These are phyloP conservation scores for Trichonephila inaurata DNA, from an alignment of 1,140 invertebrate species.

Conservation along the genomic window DNA sequence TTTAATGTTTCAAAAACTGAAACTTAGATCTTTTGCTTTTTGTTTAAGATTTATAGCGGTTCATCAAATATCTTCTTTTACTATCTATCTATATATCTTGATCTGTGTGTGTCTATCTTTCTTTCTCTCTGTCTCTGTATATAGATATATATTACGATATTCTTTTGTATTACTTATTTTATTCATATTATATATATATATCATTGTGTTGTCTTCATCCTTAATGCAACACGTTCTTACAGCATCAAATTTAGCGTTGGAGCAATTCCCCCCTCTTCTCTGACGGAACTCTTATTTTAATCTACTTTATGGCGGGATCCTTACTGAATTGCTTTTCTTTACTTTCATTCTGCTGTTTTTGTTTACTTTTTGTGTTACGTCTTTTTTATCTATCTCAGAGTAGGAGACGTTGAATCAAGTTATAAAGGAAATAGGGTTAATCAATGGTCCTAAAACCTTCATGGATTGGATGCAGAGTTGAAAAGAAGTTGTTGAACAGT, in stretches of 20 bases:
- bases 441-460: conserved; percentile 62
- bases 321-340: conserved; percentile 58
- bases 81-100: not conserved
- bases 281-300: conserved; percentile 64
- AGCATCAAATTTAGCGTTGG: conserved; percentile 58
- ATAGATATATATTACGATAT: not conserved
- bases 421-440: conserved; percentile 71
- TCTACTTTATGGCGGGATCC: conserved; percentile 61
- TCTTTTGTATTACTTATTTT: no score
- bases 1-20: not conserved
- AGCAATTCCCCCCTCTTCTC: not conserved
- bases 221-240: conserved; percentile 60
- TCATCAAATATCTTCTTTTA: not conserved
- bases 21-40: not conserved
- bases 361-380: conserved; percentile 43
- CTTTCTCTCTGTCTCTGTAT: no score
- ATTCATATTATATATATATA: not conserved
- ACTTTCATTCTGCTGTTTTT: conserved; percentile 49
- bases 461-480: conserved; percentile 19
- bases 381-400: conserved; percentile 36
- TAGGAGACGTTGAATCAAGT: conserved; percentile 24
- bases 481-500: conserved; percentile 63
- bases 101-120: no score
- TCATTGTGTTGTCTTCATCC: not conserved
- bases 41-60: not conserved